phyloP scores from a whole-genome alignment of 1,140 invertebrate genomes.

The Drosophila repleta region DNA sequence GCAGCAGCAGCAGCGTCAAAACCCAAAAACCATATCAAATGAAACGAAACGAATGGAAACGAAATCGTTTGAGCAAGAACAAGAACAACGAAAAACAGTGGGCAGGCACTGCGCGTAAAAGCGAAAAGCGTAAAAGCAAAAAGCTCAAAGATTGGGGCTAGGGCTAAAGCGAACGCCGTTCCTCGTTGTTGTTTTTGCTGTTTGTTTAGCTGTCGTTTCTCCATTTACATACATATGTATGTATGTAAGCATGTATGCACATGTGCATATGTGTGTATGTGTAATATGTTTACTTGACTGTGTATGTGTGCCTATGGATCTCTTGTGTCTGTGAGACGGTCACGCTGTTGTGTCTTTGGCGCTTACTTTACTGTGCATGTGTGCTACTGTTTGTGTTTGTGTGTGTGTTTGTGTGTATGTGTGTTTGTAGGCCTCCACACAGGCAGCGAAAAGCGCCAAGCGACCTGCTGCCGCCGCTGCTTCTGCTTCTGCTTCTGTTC shows the following conservation, averaged over 20 bases:
- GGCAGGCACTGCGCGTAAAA: constrained; percentile 43
- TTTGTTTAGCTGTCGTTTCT: constrained; percentile 70
- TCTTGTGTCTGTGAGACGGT: constrained; percentile 27
- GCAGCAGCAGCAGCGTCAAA: constrained; percentile 12
- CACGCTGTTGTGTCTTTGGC: constrained; percentile 39
- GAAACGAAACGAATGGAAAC: constrained; percentile 46
- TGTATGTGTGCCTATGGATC: constrained; percentile 28
- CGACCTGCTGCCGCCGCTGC: constrained; percentile 33
- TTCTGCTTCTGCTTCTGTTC: not conserved
- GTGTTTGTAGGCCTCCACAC: constrained; percentile 64
- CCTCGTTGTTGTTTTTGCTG: constrained; percentile 43
- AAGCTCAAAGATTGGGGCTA: constrained; percentile 60
- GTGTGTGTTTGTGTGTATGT: constrained; percentile 36
- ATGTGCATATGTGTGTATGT: constrained; percentile 2
- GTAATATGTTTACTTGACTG: constrained; percentile 9
- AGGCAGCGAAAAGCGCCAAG: constrained; percentile 48
- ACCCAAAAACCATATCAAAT: constrained; percentile 15
- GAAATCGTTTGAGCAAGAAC: constrained; percentile 19
- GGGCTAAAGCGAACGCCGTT: constrained; percentile 53
- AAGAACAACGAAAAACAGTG: constrained; percentile 19
- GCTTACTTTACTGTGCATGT: not conserved
- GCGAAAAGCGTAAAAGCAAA: constrained; percentile 37
- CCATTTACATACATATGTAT: constrained; percentile 65
- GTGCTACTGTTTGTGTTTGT: not conserved
- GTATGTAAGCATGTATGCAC: constrained; percentile 1